Percentiles rank a stretch among this genome's conserved stretches.
phyloP scores from a whole-genome alignment of 2,113 vertebrate genomes.

The Erythrocebus patas region DNA sequence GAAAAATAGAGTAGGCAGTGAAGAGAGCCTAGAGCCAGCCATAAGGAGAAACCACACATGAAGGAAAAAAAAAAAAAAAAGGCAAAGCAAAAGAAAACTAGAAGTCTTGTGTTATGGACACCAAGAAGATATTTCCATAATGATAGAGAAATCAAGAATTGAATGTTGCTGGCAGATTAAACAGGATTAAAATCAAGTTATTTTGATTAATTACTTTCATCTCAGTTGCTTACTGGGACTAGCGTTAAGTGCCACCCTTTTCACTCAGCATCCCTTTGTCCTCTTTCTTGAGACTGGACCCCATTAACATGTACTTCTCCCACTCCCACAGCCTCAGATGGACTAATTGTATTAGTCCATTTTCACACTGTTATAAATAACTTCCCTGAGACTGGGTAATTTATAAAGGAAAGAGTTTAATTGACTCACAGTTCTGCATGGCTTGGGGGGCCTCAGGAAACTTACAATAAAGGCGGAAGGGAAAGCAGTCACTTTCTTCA shows the following conservation, averaged over 20 bases:
- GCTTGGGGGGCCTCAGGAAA: no score
- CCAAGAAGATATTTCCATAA: neutral
- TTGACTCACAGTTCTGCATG: no score
- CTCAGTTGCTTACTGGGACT: neutral
- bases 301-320: neutral
- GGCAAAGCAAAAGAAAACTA: neutral
- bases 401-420: no score
- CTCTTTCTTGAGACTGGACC: neutral
- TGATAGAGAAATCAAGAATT: neutral
- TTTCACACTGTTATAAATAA: no score
- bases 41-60: neutral
- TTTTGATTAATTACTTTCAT: neutral
- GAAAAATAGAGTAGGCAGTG: neutral
- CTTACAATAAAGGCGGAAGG: no score
- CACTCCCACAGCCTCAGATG: neutral
- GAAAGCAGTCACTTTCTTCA: no score
- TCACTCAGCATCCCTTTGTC: neutral
- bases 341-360: no score
- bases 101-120: neutral
- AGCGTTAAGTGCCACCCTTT: neutral
- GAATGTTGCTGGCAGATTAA: neutral
- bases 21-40: neutral
- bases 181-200: neutral
- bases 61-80: neutral
- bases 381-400: no score